Evolutionary conservation across 2,113 vertebrate genomes (phyloP).

Genomic region (Labrus mixtus): DNA sequence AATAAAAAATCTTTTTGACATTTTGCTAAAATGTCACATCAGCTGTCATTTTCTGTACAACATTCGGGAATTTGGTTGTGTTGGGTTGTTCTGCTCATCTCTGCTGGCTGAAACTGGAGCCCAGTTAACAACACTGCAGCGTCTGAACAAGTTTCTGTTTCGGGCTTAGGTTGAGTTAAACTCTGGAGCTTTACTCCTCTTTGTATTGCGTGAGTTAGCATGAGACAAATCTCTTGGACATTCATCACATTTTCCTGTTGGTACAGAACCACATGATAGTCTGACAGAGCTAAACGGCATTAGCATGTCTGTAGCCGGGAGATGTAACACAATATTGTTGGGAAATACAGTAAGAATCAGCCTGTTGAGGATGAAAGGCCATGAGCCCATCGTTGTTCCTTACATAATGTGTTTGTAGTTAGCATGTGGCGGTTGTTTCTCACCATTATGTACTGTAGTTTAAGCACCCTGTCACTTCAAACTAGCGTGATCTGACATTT

Average conservation of each 20-base stretch:
- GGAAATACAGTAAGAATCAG: conserved; percentile 71
- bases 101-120: not conserved
- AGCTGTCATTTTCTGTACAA: not conserved
- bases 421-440: conserved; percentile 84
- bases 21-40: not conserved
- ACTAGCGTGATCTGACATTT: conserved; percentile 85
- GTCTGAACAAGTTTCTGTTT: not conserved
- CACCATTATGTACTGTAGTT: conserved; percentile 80
- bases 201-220: conserved; percentile 2
- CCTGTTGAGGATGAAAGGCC: conserved; percentile 73
- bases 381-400: conserved; percentile 37
- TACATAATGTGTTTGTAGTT: conserved; percentile 83
- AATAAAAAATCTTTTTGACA: not conserved
- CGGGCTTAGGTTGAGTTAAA: not conserved
- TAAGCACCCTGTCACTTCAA: conserved; percentile 87
- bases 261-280: conserved; percentile 51
- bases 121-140: not conserved
- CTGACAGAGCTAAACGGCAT: conserved; percentile 29
- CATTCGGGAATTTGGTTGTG: not conserved
- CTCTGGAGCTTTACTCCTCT: not conserved
- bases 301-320: conserved; percentile 52
- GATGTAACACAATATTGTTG: conserved; percentile 78
- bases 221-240: not conserved
- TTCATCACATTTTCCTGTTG: conserved; percentile 19
- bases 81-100: not conserved